Percentiles rank a stretch among this genome's conserved stretches.
Conservation (phyloP, 2,888 invertebrate species). For the Hypercompe scribonia region DNA sequence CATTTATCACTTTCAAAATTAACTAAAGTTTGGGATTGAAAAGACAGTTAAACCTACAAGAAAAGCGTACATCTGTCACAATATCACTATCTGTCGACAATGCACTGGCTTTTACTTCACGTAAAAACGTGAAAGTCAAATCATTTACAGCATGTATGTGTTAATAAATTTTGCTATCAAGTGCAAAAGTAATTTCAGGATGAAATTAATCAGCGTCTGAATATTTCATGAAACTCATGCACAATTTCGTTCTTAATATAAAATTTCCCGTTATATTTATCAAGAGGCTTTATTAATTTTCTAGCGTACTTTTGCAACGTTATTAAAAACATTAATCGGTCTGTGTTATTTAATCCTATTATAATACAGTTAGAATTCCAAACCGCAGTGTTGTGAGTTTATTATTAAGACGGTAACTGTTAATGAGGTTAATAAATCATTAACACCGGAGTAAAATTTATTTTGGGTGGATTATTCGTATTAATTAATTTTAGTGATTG, state of each 20-base stretch:
- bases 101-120: not conserved
- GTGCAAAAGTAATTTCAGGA: not conserved
- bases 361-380: not conserved
- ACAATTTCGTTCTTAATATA: constrained; percentile 1
- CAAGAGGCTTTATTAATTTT: constrained; percentile 2
- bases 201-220: constrained; percentile 2
- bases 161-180: not conserved
- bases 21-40: not conserved
- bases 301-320: not conserved
- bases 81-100: not conserved
- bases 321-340: not conserved
- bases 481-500: not conserved
- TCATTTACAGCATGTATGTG: not conserved
- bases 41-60: not conserved
- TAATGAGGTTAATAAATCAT: constrained; percentile 1
- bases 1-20: not conserved
- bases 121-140: not conserved
- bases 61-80: not conserved
- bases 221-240: constrained; percentile 1
- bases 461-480: not conserved
- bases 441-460: not conserved
- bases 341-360: not conserved
- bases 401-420: not conserved
- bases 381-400: not conserved
- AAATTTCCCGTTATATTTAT: not conserved